Base-by-base conservation (phyloP, 2,888 invertebrate genomes). In the Girardia tigrina region DNA sequence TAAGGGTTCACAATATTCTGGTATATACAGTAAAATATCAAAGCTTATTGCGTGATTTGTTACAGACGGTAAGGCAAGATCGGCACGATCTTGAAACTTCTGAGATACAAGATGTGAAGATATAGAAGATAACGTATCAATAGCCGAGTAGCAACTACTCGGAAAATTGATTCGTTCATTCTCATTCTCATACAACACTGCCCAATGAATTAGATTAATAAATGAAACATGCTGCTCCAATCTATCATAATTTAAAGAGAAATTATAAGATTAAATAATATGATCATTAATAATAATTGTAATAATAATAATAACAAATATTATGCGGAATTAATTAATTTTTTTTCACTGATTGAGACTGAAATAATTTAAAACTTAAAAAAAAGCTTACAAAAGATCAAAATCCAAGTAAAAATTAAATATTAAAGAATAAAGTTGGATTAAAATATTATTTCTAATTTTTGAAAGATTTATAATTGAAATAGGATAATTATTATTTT, bases 21-120 rank as follows among this genome's bases (percentile, higher is more conserved):
- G 56, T 56, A 56, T 56, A 56, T 56, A n/a, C 4, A 56, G n/a
- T n/a, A 56, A 56, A 56, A 56, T 56, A 56, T 56, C 56, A n/a
- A 56, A 56, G 23, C 56, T 56, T 6, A 56, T 56, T 56, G 56
- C 56, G 23, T 56, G 56, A 56, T 23, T 56, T 2, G 56, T 56
- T 4, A 56, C 56, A 8, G 56, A 56, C 4, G 56, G 56, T 16
- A 56, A 56, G n/a, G 56, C 56, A 56, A 56, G 56, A 20, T 56
- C 56, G 8, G n/a, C n/a, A 20, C 56, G 56, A 56, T 56, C 56
- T 20, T 16, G 56, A 56, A 56, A 56, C n/a, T n/a, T 4, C 6
- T 56, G 4, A 12, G 56, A 56, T 56, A 23, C 4, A 23, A 56
- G 56, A 56, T 56, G 56, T 20, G 56, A 56, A 20, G 56, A 56